Conservation (phyloP, 2,797 vertebrate species). For the Pelochelys cantorii region DNA sequence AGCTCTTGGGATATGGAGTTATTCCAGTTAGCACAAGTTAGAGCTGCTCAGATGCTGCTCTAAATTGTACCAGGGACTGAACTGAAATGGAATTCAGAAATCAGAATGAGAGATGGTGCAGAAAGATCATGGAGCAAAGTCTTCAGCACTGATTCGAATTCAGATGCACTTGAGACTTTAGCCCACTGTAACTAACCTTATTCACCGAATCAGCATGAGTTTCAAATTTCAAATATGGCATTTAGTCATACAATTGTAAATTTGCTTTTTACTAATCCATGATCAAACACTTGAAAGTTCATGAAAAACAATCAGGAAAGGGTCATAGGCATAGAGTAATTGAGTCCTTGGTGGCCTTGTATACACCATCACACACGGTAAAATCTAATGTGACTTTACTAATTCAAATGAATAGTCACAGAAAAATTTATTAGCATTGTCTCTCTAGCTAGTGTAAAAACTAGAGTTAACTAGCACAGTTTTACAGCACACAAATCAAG, state of each 20-base stretch:
- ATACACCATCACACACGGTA: constrained; percentile 29
- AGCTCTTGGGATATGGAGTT: not conserved
- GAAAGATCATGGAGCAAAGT: constrained; percentile 25
- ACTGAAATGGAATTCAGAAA: constrained; percentile 5
- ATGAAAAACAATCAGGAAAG: constrained; percentile 75
- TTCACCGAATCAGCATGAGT: constrained; percentile 71
- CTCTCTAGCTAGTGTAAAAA: constrained; percentile 71
- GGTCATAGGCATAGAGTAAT: constrained; percentile 64
- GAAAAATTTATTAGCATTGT: constrained; percentile 68
- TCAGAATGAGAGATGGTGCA: not conserved
- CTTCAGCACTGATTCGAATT: not conserved
- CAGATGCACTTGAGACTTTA: constrained; percentile 15
- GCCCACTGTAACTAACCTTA: constrained; percentile 58
- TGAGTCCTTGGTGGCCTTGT: not conserved
- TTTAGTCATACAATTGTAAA: constrained; percentile 71
- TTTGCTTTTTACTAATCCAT: constrained; percentile 74
- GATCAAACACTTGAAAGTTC: constrained; percentile 76
- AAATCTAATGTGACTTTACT: constrained; percentile 70
- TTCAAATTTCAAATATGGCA: constrained; percentile 70
- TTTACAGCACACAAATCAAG: constrained; percentile 70
- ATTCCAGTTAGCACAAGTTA: not conserved
- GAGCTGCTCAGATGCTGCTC: not conserved
- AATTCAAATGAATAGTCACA: constrained; percentile 74
- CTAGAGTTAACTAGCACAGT: constrained; percentile 72
- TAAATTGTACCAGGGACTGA: not conserved